Base-by-base conservation (phyloP, 1,140 invertebrate species). In the Drosophila trapezifrons region DNA sequence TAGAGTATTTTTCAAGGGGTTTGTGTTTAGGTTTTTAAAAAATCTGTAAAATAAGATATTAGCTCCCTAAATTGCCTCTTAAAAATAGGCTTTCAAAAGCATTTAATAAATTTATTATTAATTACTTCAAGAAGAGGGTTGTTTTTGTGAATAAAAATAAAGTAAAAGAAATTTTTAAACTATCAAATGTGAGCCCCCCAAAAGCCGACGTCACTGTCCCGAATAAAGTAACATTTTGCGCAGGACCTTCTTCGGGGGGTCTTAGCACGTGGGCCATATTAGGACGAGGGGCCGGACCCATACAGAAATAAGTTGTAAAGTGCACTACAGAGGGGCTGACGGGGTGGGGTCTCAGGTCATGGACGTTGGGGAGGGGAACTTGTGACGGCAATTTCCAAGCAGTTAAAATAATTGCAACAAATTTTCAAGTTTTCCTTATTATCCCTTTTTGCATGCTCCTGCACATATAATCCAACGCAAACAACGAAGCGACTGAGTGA, bases 381-480 rank as follows among this genome's bases (percentile, higher is more conserved):
- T 40, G 32, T 55, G 46, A 63, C 47, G 52, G 69, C 78, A 78
- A 85, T 75, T 78, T 76, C 64, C 82, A 76, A 83, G 79, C 84
- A 87, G 84, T 83, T 89, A 78, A 89, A 86, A 89, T 86, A 86
- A 86, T 87, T 86, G 84, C 83, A 86, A 86, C 83, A 86, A 86
- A 86, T 87, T 86, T 86, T 76, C 76, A 89, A 83, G 79, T 89
- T 89, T 56, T 78, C 76, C 83, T 82, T 81, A 76, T 87, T 87
- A 79, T 78, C 59, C 64, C 66, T 67, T 66, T 81, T 64, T 65
- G 59, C 67, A 74, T 71, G 78, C 70, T 74, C 37, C 47, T 58
- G 75, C 65, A 78, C 49, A 87, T 72, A 85, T 69, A 85, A 78
- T 82, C 76, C 78, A 58, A 54, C 60, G 76, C 51, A 78, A 73